Conservation (phyloP, 2,113 vertebrate species). For the Malurus melanocephalus region DNA sequence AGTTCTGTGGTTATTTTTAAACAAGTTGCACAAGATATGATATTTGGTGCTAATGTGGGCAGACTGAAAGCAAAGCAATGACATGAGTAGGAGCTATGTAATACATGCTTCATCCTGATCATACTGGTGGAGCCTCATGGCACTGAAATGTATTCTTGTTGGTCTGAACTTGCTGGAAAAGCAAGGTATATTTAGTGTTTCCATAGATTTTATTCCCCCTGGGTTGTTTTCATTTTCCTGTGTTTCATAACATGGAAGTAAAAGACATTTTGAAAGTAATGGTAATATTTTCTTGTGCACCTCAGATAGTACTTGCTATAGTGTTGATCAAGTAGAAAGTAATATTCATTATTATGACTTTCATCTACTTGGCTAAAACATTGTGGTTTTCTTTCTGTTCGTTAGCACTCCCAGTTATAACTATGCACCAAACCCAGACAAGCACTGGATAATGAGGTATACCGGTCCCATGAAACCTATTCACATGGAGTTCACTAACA, state of each 20-base stretch:
- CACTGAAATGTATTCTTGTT: not conserved
- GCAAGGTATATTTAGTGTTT: not conserved
- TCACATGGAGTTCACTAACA: conserved; percentile 98
- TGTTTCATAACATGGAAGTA: not conserved
- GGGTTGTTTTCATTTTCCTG: not conserved
- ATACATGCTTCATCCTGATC: not conserved
- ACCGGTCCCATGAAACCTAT: conserved; percentile 96
- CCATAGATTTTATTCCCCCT: not conserved
- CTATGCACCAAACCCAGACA: conserved; percentile 93
- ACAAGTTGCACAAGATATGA: not conserved
- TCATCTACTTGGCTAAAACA: not conserved
- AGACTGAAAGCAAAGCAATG: not conserved
- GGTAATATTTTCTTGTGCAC: not conserved
- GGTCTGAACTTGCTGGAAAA: not conserved
- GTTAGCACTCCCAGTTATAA: conserved; percentile 94
- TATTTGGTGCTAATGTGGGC: not conserved
- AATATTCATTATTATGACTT: not conserved
- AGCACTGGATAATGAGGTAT: conserved; percentile 98
- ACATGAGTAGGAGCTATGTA: not conserved
- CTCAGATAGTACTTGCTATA: not conserved
- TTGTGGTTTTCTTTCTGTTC: not conserved
- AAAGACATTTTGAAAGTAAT: not conserved
- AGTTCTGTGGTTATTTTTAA: not conserved
- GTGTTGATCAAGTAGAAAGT: not conserved
- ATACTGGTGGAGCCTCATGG: not conserved